Conservation (phyloP, 2,113 vertebrate genomes). For the Theropithecus gelada region DNA sequence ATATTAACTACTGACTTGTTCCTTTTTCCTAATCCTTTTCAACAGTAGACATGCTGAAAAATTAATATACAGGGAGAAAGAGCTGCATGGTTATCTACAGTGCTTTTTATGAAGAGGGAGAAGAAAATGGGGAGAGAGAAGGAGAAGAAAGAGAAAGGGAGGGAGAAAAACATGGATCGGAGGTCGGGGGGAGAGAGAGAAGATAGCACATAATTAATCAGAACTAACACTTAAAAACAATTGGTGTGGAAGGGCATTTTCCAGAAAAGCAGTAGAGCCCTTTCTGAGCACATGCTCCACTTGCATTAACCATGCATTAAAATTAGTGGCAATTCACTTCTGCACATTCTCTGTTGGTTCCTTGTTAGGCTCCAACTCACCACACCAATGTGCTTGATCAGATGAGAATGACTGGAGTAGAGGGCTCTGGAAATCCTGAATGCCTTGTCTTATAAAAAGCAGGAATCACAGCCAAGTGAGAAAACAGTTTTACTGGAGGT, state of each 20-base stretch:
- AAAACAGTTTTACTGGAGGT: conserved; percentile 25
- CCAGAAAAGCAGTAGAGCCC: conserved; percentile 62
- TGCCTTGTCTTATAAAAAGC: background rate
- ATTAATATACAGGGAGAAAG: conserved; percentile 51
- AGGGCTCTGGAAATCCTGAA: background rate
- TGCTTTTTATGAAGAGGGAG: conserved; percentile 75
- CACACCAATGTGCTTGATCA: background rate
- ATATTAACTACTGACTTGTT: conserved; percentile 57
- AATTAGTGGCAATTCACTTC: conserved; percentile 65
- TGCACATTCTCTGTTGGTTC: conserved; percentile 46
- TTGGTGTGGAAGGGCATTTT: conserved; percentile 78
- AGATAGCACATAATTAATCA: conserved; percentile 78
- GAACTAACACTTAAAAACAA: conserved; percentile 81
- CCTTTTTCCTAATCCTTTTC: conserved; percentile 68
- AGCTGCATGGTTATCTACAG: conserved; percentile 68
- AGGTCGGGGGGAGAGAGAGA: conserved; percentile 15
- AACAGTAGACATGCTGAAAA: conserved; percentile 27
- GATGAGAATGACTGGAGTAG: conserved; percentile 42
- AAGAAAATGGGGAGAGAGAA: background rate
- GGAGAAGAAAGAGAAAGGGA: background rate
- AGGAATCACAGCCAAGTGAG: conserved; percentile 46
- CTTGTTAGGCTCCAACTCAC: conserved; percentile 47
- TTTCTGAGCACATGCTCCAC: conserved; percentile 57
- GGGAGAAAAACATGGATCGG: background rate
- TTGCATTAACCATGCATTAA: conserved; percentile 67